Conservation (phyloP, 2,797 vertebrate species). For the Mus caroli region DNA sequence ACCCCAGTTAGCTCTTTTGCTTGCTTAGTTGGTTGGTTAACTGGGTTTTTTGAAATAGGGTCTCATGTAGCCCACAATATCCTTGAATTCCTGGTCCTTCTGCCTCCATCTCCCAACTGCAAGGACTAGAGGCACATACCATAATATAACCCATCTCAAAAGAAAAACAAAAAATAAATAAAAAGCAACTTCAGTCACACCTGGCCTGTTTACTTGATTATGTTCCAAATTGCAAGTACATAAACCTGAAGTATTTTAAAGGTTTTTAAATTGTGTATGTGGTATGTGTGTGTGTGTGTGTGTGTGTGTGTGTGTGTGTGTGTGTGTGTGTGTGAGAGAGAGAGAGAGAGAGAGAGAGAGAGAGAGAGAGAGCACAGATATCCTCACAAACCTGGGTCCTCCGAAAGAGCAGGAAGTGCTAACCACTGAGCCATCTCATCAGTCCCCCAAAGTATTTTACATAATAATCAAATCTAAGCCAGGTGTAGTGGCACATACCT, state of each 20-base stretch:
- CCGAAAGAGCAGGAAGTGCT: background rate
- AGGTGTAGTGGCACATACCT: background rate
- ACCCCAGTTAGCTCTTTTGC: background rate
- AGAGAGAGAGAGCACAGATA: background rate
- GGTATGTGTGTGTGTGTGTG: background rate
- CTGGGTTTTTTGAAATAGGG: background rate
- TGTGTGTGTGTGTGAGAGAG: background rate
- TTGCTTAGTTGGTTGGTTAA: background rate
- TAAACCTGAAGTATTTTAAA: slow-evolving; percentile 31
- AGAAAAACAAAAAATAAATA: slow-evolving; percentile 4
- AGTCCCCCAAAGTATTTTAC: no score
- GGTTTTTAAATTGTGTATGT: background rate
- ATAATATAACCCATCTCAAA: background rate
- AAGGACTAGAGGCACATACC: background rate
- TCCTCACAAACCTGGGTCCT: background rate
- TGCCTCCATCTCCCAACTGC: background rate
- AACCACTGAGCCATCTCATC: background rate
- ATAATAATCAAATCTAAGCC: slow-evolving; percentile 22
- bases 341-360: no score
- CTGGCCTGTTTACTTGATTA: slow-evolving; percentile 42
- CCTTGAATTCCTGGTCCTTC: background rate
- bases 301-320: background rate
- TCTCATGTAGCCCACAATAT: background rate
- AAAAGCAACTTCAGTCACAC: slow-evolving; percentile 52
- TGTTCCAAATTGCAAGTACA: slow-evolving; percentile 43